These are phyloP conservation scores for Peromyscus californicus DNA, from an alignment of 2,113 vertebrate species.

Conservation along the genomic window DNA sequence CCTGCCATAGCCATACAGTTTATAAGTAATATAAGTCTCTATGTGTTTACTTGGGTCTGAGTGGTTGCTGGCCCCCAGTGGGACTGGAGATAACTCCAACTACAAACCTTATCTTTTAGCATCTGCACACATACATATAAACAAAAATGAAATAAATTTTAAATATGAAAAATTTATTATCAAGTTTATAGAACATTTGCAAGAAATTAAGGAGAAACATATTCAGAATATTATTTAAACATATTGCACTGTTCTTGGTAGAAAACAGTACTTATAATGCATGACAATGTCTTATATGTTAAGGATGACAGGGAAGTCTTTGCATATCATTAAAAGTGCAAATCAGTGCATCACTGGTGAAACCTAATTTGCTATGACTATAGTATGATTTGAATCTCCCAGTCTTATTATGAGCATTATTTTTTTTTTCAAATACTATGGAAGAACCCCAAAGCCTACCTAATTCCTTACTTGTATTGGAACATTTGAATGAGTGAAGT, in stretches of 20 bases:
- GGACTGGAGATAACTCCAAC: too few relatives aligned
- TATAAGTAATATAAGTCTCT: too few relatives aligned
- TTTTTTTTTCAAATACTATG: background rate
- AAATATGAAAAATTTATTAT: background rate
- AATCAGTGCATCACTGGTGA: slow-evolving; percentile 16
- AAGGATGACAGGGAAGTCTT: background rate
- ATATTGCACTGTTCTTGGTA: background rate
- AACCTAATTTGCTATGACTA: background rate
- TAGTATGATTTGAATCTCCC: slow-evolving; percentile 33
- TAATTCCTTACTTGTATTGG: background rate
- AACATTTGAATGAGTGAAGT: background rate
- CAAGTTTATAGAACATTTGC: background rate
- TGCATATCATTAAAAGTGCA: slow-evolving; percentile 36
- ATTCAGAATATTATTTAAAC: background rate
- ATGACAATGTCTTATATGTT: background rate
- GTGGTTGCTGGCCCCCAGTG: too few relatives aligned
- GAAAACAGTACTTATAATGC: background rate
- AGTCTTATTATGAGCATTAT: background rate
- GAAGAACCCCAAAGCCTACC: background rate
- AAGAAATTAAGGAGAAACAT: background rate
- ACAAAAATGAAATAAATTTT: background rate
- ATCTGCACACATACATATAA: background rate
- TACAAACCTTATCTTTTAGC: background rate
- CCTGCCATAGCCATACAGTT: too few relatives aligned
- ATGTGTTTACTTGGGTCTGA: too few relatives aligned